phyloP scores from a whole-genome alignment of 2,797 vertebrate species.

The Gadopsis marmoratus region DNA sequence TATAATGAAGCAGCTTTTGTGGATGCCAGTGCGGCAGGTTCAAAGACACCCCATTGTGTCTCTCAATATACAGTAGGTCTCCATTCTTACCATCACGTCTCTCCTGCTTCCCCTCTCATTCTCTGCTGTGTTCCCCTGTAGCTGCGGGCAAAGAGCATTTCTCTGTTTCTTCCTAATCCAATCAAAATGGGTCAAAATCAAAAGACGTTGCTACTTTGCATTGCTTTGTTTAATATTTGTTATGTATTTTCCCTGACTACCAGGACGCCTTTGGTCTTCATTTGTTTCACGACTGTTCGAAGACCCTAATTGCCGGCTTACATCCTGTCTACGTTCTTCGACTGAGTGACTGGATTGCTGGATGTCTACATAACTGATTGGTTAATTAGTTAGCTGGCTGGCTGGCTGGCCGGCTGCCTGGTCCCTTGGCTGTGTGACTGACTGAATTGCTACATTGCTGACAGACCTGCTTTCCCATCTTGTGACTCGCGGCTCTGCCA shows the following conservation, averaged over 20 bases:
- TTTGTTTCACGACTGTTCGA: background rate
- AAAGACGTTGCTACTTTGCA: background rate
- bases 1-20: conserved; percentile 41
- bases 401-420: conserved; percentile 26
- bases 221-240: background rate
- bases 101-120: conserved; percentile 21
- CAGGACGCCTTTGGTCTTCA: background rate
- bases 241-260: background rate
- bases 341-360: conserved; percentile 23
- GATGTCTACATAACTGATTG: conserved; percentile 27
- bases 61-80: conserved; percentile 40
- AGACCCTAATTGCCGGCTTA: conserved; percentile 3
- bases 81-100: conserved; percentile 23
- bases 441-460: conserved; percentile 13
- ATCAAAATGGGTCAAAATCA: conserved; percentile 20
- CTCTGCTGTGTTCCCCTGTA: conserved; percentile 23
- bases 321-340: conserved; percentile 7
- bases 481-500: background rate
- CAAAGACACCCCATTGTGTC: conserved; percentile 54
- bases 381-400: conserved; percentile 27
- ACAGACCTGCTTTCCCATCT: conserved; percentile 5
- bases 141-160: conserved; percentile 33
- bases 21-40: conserved; percentile 35
- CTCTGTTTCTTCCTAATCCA: background rate
- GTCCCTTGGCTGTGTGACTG: conserved; percentile 23